Evolutionary conservation across 2,797 vertebrate species (phyloP), one percentile per base, ranked within the genome.

Genomic region (Argentina silus): DNA sequence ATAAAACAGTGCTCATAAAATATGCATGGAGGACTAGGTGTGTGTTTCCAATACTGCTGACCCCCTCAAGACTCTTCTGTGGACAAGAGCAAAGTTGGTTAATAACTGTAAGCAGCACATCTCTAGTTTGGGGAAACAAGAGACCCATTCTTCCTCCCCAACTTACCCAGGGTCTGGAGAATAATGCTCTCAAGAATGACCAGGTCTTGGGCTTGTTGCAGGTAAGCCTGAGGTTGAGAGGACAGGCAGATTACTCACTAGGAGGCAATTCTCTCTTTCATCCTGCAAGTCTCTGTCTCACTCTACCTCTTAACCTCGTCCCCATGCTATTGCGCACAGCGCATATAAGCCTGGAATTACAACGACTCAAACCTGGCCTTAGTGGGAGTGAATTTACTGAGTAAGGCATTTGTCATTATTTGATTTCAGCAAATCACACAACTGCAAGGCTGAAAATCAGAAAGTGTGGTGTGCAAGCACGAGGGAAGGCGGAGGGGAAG

Each of bases 181-280:
- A 98, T 98, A 90, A 98, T 97, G 93, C 96, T 98, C 96, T 98
- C 97, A 93, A 98, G 94, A 94, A 98, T 98, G 93, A 97, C 96
- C 94, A 98, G 94, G 95, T 98, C 97, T 94, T 98, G 97, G 93
- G 97, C 96, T 95, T 98, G 96, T 87, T 97, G 96, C 92, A 97
- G 93, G 92, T 98, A 98, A 91, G 95, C 96, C 97, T 98, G 93
- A 89, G 93, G 93, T 93, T 92, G 89, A 96, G 92, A 96, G 94
- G 90, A 95, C 90, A 96, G 92, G 92, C 89, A 95, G 81, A 87
- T 97, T 95, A 97, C 92, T 95, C 84, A 92, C 78, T 81, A 85
- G 73, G 92, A 94, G 80, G 80, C 57, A 91, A 50, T 76, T 15
- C 72, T 78, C 70, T 83, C 65, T 65, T 48, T 64, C 65, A 69